Evolutionary conservation across 1,140 invertebrate species (phyloP).

Genomic region (Penaeus vannamei): DNA sequence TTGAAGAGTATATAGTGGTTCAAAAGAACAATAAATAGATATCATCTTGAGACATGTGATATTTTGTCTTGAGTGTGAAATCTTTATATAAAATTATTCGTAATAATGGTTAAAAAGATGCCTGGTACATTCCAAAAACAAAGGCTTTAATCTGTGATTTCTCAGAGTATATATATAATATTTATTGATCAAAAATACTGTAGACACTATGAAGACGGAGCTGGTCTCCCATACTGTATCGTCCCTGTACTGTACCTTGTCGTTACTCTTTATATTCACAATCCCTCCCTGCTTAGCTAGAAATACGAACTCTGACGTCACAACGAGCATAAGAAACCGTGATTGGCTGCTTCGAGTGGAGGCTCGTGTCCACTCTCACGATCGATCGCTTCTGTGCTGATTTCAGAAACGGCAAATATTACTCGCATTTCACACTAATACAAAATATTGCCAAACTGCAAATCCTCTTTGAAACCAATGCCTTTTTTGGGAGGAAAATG

Average conservation of each 20-base stretch:
- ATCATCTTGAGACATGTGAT: neutral
- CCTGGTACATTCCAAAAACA: neutral
- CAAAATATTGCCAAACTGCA: too few species aligned
- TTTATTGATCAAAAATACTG: conserved; percentile 20
- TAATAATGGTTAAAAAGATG: neutral
- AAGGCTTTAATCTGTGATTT: conserved; percentile 38
- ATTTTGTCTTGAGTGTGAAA: conserved; percentile 9
- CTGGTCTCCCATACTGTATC: conserved; percentile 51
- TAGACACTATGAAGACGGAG: conserved; percentile 53
- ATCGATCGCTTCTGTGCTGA: conserved; percentile 1
- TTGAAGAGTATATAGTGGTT: neutral
- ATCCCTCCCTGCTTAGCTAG: too few species aligned
- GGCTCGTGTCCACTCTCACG: neutral
- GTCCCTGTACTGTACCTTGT: conserved; percentile 43
- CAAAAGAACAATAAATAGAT: too few species aligned
- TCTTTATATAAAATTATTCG: neutral
- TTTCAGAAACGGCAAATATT: conserved; percentile 20
- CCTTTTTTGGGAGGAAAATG: too few species aligned
- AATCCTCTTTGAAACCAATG: too few species aligned
- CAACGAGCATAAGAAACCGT: conserved; percentile 38
- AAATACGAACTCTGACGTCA: conserved; percentile 25
- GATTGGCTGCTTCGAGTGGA: conserved; percentile 6
- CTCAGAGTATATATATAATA: conserved; percentile 42
- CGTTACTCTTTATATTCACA: conserved; percentile 28
- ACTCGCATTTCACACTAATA: too few species aligned